Base-by-base conservation (phyloP, 2,113 vertebrate genomes). In the Dissostichus mawsoni region DNA sequence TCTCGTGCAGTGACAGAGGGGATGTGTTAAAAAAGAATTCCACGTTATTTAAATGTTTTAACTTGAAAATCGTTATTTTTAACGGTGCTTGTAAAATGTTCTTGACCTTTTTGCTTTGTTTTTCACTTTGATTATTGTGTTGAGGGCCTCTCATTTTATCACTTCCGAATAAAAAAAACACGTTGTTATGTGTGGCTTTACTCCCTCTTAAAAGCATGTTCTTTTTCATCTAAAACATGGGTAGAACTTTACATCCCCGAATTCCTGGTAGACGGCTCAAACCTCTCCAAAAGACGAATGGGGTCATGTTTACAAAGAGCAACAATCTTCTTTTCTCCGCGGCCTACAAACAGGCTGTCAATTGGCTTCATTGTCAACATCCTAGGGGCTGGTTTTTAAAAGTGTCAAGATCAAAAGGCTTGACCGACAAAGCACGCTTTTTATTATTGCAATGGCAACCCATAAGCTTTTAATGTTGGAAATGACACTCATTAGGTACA, bases 341-440 rank as follows among this genome's bases (percentile, higher is more conserved):
- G 8, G 82, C 83, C 82, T 76, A 87, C 83, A 88, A 92, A 92
- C 90, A 84, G 80, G 67, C 82, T 82, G 86, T 92, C 89, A 85
- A 89, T 85, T 88, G 72, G 87, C 89, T 82, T 83, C 76, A 89
- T 85, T 92, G 92, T 93, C 85, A 89, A 83, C 85, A 90, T 93
- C 90, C 84, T 69, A 80, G 76, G 75, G 90, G 84, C 89, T 85
- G 89, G 47, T 92, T 94, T 94, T 91, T 86, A 79, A 84, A 93
- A 91, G 90, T 91, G 94, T 94, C 86, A 83, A 91, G 90, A 95
- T 95, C 93, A 95, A 95, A 95, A 86, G 90, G 80, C 69, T 79
- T 85, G 85, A 90, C 86, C 92, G 90, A 92, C 90, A 92, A 93
- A 92, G 89, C 89, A 87, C 68, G 44, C 80, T 83, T 91, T 91